Percentiles rank a stretch among this genome's conserved stretches.
Conservation (phyloP, 2,113 vertebrate species). For the Chlorocebus sabaeus region DNA sequence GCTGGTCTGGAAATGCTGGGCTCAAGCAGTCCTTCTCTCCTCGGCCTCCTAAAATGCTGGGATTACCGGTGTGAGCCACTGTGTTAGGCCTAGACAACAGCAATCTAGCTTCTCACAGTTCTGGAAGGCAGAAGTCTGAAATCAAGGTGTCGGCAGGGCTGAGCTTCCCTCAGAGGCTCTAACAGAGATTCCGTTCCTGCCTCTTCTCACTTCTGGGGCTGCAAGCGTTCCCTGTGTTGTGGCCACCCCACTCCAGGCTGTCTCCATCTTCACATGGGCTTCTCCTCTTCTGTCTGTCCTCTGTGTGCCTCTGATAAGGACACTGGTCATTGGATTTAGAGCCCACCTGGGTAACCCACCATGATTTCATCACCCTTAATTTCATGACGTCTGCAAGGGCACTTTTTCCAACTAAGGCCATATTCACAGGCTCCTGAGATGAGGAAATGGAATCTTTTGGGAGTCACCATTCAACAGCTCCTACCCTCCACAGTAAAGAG, state of each 20-base stretch:
- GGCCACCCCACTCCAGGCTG: not conserved
- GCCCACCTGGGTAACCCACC: not conserved
- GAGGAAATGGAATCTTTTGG: not conserved
- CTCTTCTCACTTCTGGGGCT: not conserved
- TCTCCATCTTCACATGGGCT: fast-evolving
- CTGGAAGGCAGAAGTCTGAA: not conserved
- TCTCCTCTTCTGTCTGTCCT: not conserved
- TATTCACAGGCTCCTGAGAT: not conserved
- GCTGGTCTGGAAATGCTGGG: too few species aligned
- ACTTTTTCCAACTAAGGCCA: not conserved
- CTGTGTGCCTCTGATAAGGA: not conserved
- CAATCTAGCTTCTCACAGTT: not conserved
- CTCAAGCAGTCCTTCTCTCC: too few species aligned
- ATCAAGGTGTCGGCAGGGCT: not conserved
- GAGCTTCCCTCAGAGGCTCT: too few species aligned
- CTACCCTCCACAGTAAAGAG: fast-evolving
- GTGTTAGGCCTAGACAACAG: not conserved
- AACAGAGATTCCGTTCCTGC: not conserved
- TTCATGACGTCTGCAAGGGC: not conserved
- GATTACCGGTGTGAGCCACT: too few species aligned
- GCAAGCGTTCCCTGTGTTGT: too few species aligned
- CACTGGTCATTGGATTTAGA: not conserved
- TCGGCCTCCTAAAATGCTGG: too few species aligned
- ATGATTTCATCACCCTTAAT: not conserved
- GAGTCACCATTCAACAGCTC: not conserved